Evolutionary conservation across 1,140 invertebrate genomes (phyloP).

Genomic region (Hesperophylax magnus): DNA sequence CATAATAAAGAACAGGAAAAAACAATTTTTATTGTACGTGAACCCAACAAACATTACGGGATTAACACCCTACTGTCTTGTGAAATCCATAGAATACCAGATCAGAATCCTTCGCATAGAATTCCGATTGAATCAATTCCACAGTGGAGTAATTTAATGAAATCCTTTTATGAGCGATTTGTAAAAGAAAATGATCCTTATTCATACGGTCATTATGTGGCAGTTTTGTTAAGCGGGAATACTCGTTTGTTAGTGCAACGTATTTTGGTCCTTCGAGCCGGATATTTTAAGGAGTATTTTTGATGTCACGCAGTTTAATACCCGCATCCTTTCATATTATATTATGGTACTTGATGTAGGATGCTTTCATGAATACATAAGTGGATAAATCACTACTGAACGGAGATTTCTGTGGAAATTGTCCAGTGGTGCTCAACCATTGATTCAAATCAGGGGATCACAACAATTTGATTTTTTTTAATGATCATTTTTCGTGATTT

Average conservation of each 20-base stretch:
- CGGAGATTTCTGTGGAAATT: slow-evolving; percentile 54
- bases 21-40: slow-evolving; percentile 13
- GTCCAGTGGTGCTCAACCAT: slow-evolving; percentile 7
- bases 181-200: slow-evolving; percentile 43
- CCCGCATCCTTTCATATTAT: slow-evolving; percentile 29
- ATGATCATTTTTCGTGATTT: not conserved
- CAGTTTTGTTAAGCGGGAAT: not conserved
- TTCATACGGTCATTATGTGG: not conserved
- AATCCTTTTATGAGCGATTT: slow-evolving; percentile 41
- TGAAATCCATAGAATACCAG: not conserved
- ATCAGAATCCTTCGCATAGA: slow-evolving; percentile 32
- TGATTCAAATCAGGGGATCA: not conserved
- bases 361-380: slow-evolving; percentile 55
- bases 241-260: not conserved
- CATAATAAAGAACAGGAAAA: slow-evolving; percentile 26
- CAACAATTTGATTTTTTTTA: not conserved
- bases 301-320: not conserved
- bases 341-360: slow-evolving; percentile 12
- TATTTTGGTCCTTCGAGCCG: not conserved
- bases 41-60: slow-evolving; percentile 10
- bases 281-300: not conserved
- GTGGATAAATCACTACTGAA: slow-evolving; percentile 54
- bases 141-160: slow-evolving; percentile 52
- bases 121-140: slow-evolving; percentile 53
- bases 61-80: slow-evolving; percentile 14